Conservation (phyloP, 2,113 vertebrate genomes). For the Lathamus discolor region DNA sequence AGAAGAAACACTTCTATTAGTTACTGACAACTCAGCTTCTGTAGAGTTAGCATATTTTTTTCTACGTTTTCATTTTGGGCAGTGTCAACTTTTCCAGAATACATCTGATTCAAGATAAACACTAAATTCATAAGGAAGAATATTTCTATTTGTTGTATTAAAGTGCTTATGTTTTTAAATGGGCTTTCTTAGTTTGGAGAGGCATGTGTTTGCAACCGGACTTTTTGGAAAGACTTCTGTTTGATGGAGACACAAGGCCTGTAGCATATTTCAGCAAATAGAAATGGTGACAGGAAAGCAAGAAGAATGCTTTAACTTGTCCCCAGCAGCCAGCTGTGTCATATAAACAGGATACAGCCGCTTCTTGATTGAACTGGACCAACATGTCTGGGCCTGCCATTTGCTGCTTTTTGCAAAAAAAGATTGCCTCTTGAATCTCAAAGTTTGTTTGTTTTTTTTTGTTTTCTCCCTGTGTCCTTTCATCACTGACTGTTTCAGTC, state of each 20-base stretch:
- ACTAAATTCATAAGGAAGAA: background rate
- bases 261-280: background rate
- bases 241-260: background rate
- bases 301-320: background rate
- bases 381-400: background rate
- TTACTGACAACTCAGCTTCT: background rate
- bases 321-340: background rate
- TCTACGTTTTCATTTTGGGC: background rate
- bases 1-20: background rate
- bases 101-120: background rate
- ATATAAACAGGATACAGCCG: background rate
- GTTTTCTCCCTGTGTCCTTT: background rate
- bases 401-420: background rate
- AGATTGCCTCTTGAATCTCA: background rate
- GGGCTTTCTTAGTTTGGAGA: background rate
- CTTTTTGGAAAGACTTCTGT: background rate
- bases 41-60: background rate
- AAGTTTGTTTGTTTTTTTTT: background rate
- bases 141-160: background rate
- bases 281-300: background rate
- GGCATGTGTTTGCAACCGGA: background rate
- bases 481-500: background rate
- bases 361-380: background rate
- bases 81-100: background rate
- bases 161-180: background rate